Percentiles rank a stretch among this genome's conserved stretches.
These are phyloP conservation scores for Callithrix jacchus DNA, from an alignment of 2,113 vertebrate genomes.

Conservation along the genomic window DNA sequence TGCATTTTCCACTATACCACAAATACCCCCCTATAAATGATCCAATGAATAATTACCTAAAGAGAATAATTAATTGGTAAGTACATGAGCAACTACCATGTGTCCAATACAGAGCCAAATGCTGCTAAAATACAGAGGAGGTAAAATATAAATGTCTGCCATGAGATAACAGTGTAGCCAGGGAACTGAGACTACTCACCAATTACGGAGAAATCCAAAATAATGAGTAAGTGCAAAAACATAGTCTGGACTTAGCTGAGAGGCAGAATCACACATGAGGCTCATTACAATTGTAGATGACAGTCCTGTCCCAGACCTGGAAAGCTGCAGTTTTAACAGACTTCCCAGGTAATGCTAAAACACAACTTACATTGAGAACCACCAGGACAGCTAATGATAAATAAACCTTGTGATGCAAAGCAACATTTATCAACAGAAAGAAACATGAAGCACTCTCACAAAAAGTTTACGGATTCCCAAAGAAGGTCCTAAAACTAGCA, in stretches of 20 bases:
- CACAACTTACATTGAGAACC: background rate
- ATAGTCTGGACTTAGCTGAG: background rate
- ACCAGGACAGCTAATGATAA: constrained; percentile 14
- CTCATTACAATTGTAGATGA: background rate
- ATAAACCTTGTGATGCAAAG: constrained; percentile 10
- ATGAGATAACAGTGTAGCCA: background rate
- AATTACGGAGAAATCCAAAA: background rate
- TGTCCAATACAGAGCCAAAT: background rate
- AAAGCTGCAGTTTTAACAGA: constrained; percentile 29
- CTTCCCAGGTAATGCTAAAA: background rate
- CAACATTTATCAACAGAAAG: constrained; percentile 31
- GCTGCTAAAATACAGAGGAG: background rate
- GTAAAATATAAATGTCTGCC: background rate
- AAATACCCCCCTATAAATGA: background rate
- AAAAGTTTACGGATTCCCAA: background rate
- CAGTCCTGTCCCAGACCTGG: background rate
- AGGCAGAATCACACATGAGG: background rate
- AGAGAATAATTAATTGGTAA: background rate
- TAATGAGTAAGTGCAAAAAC: background rate
- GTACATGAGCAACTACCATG: background rate
- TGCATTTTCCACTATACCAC: background rate
- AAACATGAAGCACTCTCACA: background rate
- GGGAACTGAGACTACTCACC: background rate
- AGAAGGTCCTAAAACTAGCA: background rate
- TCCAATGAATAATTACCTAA: background rate